These are phyloP conservation scores for Melieria picta DNA, from an alignment of 2,888 invertebrate genomes.

Conservation along the genomic window DNA sequence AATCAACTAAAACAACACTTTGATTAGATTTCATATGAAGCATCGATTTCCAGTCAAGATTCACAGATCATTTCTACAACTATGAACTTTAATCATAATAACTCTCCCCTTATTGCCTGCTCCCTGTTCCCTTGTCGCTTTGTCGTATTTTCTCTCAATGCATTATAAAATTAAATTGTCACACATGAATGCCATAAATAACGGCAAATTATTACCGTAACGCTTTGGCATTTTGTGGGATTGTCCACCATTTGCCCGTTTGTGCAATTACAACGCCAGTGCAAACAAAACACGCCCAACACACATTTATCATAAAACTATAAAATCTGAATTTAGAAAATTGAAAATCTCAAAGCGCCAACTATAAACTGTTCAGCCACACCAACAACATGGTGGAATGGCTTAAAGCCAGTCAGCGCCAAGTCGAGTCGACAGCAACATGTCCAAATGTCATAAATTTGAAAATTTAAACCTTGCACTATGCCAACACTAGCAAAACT, in stretches of 20 bases:
- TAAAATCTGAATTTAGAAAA: slow-evolving; percentile 15
- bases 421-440: not conserved
- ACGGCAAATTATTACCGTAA: not conserved
- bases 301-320: slow-evolving; percentile 9
- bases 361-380: not conserved
- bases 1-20: too few relatives aligned
- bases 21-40: too few relatives aligned
- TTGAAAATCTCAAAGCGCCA: slow-evolving; percentile 7
- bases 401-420: not conserved
- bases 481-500: too few relatives aligned
- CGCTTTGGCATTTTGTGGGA: not conserved
- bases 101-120: too few relatives aligned
- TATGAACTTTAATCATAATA: too few relatives aligned
- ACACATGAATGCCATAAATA: slow-evolving; percentile 6
- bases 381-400: not conserved
- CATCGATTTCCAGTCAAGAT: too few relatives aligned
- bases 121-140: too few relatives aligned
- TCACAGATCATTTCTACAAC: too few relatives aligned
- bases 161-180: slow-evolving; percentile 8
- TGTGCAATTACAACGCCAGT: not conserved
- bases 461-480: not conserved
- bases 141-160: too few relatives aligned
- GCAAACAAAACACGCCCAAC: not conserved
- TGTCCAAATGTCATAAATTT: not conserved
- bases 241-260: not conserved